phyloP scores from a whole-genome alignment of 2,113 vertebrate genomes.

The Lophius piscatorius region DNA sequence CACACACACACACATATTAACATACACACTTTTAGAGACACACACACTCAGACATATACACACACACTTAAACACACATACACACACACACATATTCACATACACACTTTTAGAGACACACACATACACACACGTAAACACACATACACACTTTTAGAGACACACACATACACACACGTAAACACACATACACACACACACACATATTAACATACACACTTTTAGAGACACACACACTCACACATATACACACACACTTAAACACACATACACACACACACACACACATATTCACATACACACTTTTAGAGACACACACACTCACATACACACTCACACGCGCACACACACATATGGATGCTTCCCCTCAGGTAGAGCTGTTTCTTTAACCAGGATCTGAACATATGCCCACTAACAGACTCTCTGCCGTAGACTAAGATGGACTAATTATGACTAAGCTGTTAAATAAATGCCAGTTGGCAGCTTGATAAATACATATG shows the following conservation, averaged over 20 bases:
- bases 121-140: conserved; percentile 20
- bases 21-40: no score
- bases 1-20: conserved; percentile 16
- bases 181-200: conserved; percentile 24
- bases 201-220: conserved; percentile 31
- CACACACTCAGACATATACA: conserved; percentile 13
- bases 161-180: conserved; percentile 18
- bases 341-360: conserved; percentile 19
- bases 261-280: conserved; percentile 22
- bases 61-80: conserved; percentile 20
- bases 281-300: conserved; percentile 24
- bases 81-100: conserved; percentile 26
- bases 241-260: conserved; percentile 15
- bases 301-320: conserved; percentile 42
- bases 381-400: conserved; percentile 69
- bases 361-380: conserved; percentile 49
- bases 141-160: conserved; percentile 6
- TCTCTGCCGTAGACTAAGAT: conserved; percentile 56
- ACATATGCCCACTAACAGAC: conserved; percentile 70
- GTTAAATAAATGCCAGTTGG: conserved; percentile 64
- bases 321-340: conserved; percentile 7
- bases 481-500: conserved; percentile 47
- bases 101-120: conserved; percentile 39
- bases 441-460: conserved; percentile 74
- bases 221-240: conserved; percentile 34